Conservation (phyloP, 2,888 invertebrate species). For the Pyrgus malvae region DNA sequence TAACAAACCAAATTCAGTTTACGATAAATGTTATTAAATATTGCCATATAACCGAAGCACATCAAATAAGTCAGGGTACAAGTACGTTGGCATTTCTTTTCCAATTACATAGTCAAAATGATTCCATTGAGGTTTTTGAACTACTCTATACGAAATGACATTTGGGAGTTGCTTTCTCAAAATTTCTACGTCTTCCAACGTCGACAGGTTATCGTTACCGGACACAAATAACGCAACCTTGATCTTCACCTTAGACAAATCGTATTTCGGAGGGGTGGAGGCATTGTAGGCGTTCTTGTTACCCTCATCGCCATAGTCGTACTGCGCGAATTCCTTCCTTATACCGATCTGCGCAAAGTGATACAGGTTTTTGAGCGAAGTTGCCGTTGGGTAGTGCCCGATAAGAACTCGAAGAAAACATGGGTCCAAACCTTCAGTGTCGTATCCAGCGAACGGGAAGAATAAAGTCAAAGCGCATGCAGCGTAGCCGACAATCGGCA, state of each 20-base stretch:
- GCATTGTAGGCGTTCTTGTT: slow-evolving; percentile 38
- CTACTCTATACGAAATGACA: slow-evolving; percentile 37
- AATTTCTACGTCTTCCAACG: slow-evolving; percentile 34
- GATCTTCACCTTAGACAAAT: slow-evolving; percentile 40
- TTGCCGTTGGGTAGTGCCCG: slow-evolving; percentile 40
- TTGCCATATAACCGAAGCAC: slow-evolving; percentile 16
- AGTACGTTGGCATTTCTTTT: slow-evolving; percentile 32
- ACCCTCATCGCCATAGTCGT: slow-evolving; percentile 36
- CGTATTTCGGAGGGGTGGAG: slow-evolving; percentile 40
- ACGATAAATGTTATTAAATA: not conserved
- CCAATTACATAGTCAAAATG: slow-evolving; percentile 45
- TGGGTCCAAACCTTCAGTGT: slow-evolving; percentile 34
- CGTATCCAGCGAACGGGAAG: slow-evolving; percentile 29
- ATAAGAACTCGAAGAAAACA: slow-evolving; percentile 35
- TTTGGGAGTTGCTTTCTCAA: slow-evolving; percentile 38
- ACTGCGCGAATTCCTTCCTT: slow-evolving; percentile 36
- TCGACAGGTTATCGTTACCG: slow-evolving; percentile 39
- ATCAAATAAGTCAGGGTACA: slow-evolving; percentile 39
- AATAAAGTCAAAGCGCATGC: slow-evolving; percentile 27
- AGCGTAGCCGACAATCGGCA: slow-evolving; percentile 14
- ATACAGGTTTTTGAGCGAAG: slow-evolving; percentile 42
- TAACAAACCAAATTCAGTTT: not conserved
- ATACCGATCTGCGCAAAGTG: slow-evolving; percentile 42
- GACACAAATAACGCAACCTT: slow-evolving; percentile 37
- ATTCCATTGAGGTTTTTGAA: slow-evolving; percentile 33